A percentile compares a stretch with the other conserved stretches of the same genome.
Conservation (phyloP, 2,797 vertebrate genomes). For the Delichon dasypus region DNA sequence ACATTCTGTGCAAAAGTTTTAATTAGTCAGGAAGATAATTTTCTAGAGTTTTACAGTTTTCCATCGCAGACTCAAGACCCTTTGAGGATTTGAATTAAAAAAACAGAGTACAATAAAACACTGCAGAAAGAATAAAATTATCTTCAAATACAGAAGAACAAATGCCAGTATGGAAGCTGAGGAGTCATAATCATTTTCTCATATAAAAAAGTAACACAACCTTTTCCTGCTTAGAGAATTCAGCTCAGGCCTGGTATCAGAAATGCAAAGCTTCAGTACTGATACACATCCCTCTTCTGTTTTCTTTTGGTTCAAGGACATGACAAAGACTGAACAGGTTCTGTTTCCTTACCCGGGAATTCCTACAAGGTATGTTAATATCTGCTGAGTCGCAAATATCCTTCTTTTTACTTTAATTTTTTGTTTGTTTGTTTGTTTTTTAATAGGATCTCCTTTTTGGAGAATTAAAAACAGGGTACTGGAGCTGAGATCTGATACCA, state of each 20-base stretch:
- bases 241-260: not conserved
- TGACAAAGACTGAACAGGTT: not conserved
- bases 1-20: not conserved
- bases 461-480: not conserved
- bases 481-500: not conserved
- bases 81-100: not conserved
- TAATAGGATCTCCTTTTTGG: not conserved
- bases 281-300: not conserved
- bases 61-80: not conserved
- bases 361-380: not conserved
- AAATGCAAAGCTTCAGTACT: not conserved
- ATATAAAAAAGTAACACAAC: not conserved
- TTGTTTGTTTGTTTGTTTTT: not conserved
- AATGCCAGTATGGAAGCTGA: not conserved
- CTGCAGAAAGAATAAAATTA: not conserved
- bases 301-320: not conserved
- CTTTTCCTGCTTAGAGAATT: not conserved
- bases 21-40: not conserved
- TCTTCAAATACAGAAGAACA: not conserved
- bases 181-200: not conserved
- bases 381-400: not conserved
- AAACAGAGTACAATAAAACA: not conserved
- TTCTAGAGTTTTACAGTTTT: not conserved
- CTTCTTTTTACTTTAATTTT: not conserved
- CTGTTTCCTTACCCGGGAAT: not conserved